Evolutionary conservation across 2,797 vertebrate genomes (phyloP), one percentile per base, ranked within the genome.

Genomic region (Artibeus lituratus): DNA sequence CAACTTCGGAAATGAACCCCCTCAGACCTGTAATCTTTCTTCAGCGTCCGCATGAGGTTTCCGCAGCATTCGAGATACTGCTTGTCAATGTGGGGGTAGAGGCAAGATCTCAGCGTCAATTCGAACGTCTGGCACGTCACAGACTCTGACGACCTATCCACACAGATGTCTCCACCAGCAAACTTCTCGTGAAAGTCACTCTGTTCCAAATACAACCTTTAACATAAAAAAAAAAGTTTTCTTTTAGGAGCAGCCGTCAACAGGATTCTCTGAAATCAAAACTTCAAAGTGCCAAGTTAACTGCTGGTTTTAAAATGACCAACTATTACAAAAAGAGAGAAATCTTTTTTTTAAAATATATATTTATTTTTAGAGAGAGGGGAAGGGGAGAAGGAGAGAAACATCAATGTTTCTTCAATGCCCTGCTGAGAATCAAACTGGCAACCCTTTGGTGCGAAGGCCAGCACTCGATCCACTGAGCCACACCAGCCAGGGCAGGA

Each of bases 61-160:
- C 99, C 99, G 95, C 99, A 99, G 98, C 99, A 99, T 96, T 99
- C 99, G 10, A 99, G 98, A 98, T 99, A 99, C 29, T 99, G 98
- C 95, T 98, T 99, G 97, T 99, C 98, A 94, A 99, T 99, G 97
- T 99, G 99, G 0, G 99, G 99, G 96, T 99, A 99, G 95, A 99
- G 99, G 90, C 99, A 99, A 94, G 99, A 99, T 32, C 99, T 99
- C 97, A 99, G 90, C 0, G 99, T 99, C 95, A 99, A 98, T 97
- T 99, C 99, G 19, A 99, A 99, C 0, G 99, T 99, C 98, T 99
- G 99, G 98, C 99, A 99, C 0, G 99, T 99, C 97, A 99, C 99
- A 0, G 99, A 99, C 98, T 99, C 99, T 3, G 99, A 99, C 0
- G 99, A 99, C 77, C 99, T 99, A 94, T 99, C 99, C 97, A 99